Evolutionary conservation across 2,888 invertebrate genomes (phyloP), one percentile per base, ranked within the genome.

Genomic region (Coenonympha arcania): DNA sequence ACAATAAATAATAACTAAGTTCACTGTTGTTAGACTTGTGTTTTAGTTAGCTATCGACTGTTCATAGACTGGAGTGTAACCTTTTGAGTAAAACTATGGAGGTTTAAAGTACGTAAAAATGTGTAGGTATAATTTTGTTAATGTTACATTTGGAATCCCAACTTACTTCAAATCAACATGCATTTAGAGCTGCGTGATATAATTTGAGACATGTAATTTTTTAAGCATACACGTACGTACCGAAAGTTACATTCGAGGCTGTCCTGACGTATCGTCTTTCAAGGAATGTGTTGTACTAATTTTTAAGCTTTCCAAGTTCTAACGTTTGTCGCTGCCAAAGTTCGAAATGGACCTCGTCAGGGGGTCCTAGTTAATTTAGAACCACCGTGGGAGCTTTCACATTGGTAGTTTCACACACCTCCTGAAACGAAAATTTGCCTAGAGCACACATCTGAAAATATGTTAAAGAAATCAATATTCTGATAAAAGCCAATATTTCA

Each of bases 1-100:
- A 30, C 15, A 20, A 33, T 30, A 13, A 33, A 19, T 43, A 43
- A 30, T 13, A 20, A 33, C 20, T 43, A 43, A 30, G 31, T 43
- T 20, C 31, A 22, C 20, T 13, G 15, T 31, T 31, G 31, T 33
- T 33, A 19, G 19, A 22, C 19, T 43, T 30, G 30, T 15, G 15
- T 31, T 43, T 19, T 19, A 20, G 22, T 31, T n/a, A 22, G 30
- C 22, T 43, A 13, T 43, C 13, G 41, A 41, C 6, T 13, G 19
- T 2, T 41, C n/a, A 18, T 9, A 24, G 9, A 6, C 24, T 24
- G 5, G 15, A 24, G 24, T 39, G 20, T 20, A 11, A 1, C 6
- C 6, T 36, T 36, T 34, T 34, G 34, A 1, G 34, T 34, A 4
- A 9, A 4, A 34, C 15, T 1, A 13, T 6, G 15, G 13, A 31